A percentile compares a stretch with the other conserved stretches of the same genome.
Evolutionary conservation across 2,113 vertebrate species (phyloP).

Genomic region (Microtus ochrogaster): DNA sequence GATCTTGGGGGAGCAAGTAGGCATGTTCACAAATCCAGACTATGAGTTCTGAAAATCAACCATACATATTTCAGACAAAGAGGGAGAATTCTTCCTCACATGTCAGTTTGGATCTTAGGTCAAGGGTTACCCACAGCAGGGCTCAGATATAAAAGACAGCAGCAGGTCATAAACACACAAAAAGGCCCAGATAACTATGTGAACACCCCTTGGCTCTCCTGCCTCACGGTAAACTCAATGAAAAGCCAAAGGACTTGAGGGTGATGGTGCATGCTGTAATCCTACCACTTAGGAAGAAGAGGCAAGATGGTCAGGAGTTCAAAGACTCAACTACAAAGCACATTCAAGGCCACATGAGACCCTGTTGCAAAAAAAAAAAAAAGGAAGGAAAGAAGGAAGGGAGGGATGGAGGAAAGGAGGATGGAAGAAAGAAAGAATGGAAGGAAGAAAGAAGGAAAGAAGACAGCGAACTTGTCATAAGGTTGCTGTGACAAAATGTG

Average conservation of each 20-base stretch:
- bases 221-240: neutral
- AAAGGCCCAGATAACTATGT: neutral
- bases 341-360: neutral
- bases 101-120: neutral
- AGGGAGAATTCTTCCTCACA: neutral
- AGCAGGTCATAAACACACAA: neutral
- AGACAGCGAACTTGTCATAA: neutral
- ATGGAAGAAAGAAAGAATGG: neutral
- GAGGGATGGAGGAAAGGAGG: too few species aligned
- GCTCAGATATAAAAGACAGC: neutral
- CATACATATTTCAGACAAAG: neutral
- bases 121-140: neutral
- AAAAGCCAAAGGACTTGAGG: neutral
- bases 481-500: neutral
- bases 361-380: too few species aligned
- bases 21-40: neutral
- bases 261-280: neutral
- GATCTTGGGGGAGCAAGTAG: neutral
- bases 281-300: neutral
- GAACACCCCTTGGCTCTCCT: neutral
- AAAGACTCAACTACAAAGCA: neutral
- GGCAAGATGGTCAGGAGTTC: neutral
- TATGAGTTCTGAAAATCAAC: neutral
- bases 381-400: too few species aligned
- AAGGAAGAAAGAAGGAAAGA: too few species aligned